Evolutionary conservation across 2,113 vertebrate genomes (phyloP).

Genomic region (Polyodon spathula): DNA sequence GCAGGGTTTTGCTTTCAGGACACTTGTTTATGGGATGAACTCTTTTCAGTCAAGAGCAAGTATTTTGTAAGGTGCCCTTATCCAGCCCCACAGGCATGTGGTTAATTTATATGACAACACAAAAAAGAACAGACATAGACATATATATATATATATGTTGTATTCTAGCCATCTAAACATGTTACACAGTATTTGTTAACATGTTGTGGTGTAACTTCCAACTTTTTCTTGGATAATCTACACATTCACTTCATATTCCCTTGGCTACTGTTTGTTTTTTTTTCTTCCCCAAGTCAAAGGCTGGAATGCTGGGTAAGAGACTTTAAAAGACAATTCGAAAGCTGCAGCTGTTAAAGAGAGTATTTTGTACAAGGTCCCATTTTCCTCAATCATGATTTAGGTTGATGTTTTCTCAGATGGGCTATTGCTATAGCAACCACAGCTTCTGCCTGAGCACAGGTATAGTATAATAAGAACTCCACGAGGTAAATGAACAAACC

Average conservation of each 20-base stretch:
- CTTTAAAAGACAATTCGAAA: constrained; percentile 6
- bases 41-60: too few relatives aligned
- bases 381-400: constrained; percentile 62
- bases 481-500: constrained; percentile 41
- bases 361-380: constrained; percentile 41
- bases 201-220: too few relatives aligned
- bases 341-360: constrained; percentile 14
- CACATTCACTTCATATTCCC: neutral
- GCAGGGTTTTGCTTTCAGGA: too few relatives aligned
- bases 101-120: too few relatives aligned
- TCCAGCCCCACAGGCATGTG: too few relatives aligned
- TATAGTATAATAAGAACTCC: constrained; percentile 58
- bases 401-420: constrained; percentile 64
- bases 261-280: neutral
- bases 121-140: too few relatives aligned
- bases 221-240: neutral
- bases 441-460: constrained; percentile 52
- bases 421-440: constrained; percentile 77
- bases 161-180: too few relatives aligned
- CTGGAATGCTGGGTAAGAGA: neutral
- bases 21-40: too few relatives aligned
- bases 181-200: too few relatives aligned
- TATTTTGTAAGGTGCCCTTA: too few relatives aligned
- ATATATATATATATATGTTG: too few relatives aligned
- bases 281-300: neutral